These are phyloP conservation scores for Nyleta sp. DNA, from an alignment of 2,888 invertebrate species.

Conservation along the genomic window DNA sequence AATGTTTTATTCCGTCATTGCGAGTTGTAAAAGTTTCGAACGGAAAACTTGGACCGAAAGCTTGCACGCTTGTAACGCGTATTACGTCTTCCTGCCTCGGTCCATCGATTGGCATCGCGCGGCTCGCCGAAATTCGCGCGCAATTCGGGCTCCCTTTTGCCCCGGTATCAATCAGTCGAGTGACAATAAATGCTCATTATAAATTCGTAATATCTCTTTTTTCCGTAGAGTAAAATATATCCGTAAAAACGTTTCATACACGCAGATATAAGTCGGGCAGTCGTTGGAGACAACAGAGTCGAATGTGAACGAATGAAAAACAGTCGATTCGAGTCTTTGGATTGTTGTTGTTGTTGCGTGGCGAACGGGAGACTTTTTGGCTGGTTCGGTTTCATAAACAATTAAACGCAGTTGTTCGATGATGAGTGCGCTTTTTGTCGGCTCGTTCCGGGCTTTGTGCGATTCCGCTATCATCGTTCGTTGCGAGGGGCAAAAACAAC, in stretches of 20 bases:
- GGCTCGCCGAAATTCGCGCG: conserved; percentile 7
- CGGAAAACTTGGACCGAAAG: too few species aligned
- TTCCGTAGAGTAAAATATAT: conserved; percentile 29
- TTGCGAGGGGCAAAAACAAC: background rate
- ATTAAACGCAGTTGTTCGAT: background rate
- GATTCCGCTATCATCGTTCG: conserved; percentile 15
- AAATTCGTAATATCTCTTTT: conserved; percentile 25
- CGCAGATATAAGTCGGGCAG: conserved; percentile 19
- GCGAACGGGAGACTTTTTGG: too few species aligned
- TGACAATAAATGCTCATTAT: conserved; percentile 30
- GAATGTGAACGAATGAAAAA: background rate
- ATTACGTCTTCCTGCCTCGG: too few species aligned
- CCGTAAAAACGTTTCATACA: conserved; percentile 19
- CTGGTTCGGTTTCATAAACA: background rate
- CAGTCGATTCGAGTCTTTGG: conserved; percentile 19
- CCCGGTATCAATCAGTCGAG: conserved; percentile 19
- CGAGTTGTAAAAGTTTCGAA: background rate
- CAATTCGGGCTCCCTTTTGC: background rate
- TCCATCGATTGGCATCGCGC: background rate
- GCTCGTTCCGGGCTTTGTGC: background rate
- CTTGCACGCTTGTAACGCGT: too few species aligned
- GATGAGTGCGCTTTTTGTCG: background rate
- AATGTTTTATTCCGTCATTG: too few species aligned
- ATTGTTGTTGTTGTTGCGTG: background rate
- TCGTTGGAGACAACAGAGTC: conserved; percentile 13